Evolutionary conservation across 2,797 vertebrate species (phyloP), one percentile per base, ranked within the genome.

Genomic region (Limnodromus scolopaceus): DNA sequence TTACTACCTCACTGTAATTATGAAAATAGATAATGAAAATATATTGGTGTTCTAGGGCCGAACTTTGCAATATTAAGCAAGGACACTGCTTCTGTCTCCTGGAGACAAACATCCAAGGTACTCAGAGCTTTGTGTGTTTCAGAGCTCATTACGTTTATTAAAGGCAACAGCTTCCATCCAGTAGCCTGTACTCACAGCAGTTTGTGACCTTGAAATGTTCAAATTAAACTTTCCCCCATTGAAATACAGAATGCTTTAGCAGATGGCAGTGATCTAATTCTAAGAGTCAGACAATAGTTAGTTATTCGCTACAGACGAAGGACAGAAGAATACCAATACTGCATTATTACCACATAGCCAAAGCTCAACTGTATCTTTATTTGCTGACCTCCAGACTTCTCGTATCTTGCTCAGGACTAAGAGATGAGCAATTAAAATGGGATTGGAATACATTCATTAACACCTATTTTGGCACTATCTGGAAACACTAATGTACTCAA

Each of bases 131-230:
- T 75, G 36, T 89, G 89, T 48, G 43, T 68, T 95, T 91, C 69
- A 53, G 84, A 87, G 80, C 58, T 95, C 77, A 92, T 94, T 89
- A 95, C 13, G 7, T 87, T 97, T 82, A 68, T 89, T 92, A 91
- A 89, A 95, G 70, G 39, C 46, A 95, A 90, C 84, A 92, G 70
- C 49, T 96, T 82, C 70, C 85, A 89, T 34, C 36, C 72, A 89
- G 25, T 84, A 43, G 36, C 85, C 79, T 96, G 81, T 61, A 91
- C 76, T 95, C 74, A 63, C 79, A 89, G 66, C 53, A 84, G 71
- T 13, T 72, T 96, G 88, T 74, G 88, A 97, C 61, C 93, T 94
- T 95, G 94, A 92, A 92, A 87, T 13, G 79, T 58, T 92, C 46
- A 70, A 92, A 91, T 92, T 72, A 92, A 88, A 93, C 91, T 51